A percentile compares a stretch with the other conserved stretches of the same genome.
Conservation (phyloP, 1,140 invertebrate species). For the Bombus turneri region DNA sequence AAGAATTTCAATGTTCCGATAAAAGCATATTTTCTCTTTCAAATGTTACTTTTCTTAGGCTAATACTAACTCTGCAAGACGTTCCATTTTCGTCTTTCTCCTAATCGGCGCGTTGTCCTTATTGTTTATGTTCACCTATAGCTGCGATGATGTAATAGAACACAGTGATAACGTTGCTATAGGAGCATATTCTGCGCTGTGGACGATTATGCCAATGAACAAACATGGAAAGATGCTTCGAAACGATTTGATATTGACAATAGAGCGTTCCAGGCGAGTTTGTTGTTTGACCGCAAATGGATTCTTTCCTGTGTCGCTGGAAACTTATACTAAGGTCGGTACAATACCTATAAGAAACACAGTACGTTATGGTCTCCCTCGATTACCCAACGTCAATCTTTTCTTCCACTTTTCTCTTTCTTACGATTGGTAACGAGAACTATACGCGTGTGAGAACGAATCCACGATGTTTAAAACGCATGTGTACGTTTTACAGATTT, state of each 20-base stretch:
- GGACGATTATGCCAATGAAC: constrained; percentile 1
- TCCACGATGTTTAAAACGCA: background rate
- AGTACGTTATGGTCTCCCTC: background rate
- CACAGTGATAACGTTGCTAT: constrained; percentile 20
- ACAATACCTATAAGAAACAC: background rate
- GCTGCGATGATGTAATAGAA: constrained; percentile 42
- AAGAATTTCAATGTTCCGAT: background rate
- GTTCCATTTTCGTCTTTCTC: constrained; percentile 1
- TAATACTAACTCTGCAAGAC: background rate
- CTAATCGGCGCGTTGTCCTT: background rate
- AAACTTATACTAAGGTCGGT: constrained; percentile 52
- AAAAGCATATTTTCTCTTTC: background rate
- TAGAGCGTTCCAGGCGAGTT: constrained; percentile 43
- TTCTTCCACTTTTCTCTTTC: too few relatives aligned
- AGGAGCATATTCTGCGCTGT: constrained; percentile 8
- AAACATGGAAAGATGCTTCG: constrained; percentile 41
- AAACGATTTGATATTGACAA: constrained; percentile 39
- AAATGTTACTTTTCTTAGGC: background rate
- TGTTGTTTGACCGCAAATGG: constrained; percentile 55
- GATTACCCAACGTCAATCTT: too few relatives aligned
- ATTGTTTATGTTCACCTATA: constrained; percentile 54
- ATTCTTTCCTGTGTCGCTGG: constrained; percentile 59
- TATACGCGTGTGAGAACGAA: too few relatives aligned
- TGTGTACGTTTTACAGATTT: constrained; percentile 17
- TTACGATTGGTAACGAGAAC: too few relatives aligned